Evolutionary conservation across 2,113 vertebrate species (phyloP), one percentile per base, ranked within the genome.

Genomic region (Leptodactylus fuscus): DNA sequence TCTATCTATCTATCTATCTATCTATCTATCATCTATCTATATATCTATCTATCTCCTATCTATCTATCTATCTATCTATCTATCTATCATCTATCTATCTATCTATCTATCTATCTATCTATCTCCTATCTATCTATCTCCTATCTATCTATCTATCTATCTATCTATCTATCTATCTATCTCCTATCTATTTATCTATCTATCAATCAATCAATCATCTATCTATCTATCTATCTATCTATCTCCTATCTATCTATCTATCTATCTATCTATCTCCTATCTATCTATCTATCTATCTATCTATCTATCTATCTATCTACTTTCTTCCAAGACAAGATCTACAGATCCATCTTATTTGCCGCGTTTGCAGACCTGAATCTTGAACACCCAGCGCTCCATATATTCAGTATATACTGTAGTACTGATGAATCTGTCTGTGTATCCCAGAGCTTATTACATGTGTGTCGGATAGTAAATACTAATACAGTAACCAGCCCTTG

Each of bases 191-290:
- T n/a, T n/a, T 58, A 58, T 58, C 55, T 58, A 58, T 58, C n/a
- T 58, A 58, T 58, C 22, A 9, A 58, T 58, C 20, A 20, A 58
- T 58, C 53, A 20, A 58, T 58, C 53, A n/a, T 24, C n/a, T 58
- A 24, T 58, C n/a, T 58, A n/a, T 58, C 55, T 58, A 24, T 58
- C 55, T 58, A 58, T 58, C 55, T 58, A 58, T 58, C 51, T 55
- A 5, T n/a, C 5, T 1, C 1, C 51, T 55, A 22, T 55, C 51
- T 22, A 22, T 55, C 18, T 22, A 55, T 55, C 18, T 55, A 55
- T 55, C 51, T 55, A 55, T 55, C 51, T 22, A 0, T 55, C 46
- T 13, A 11, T 49, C 46, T 13, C 46, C 5, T 13, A 49, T 49
- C 6, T 49, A 1, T 5, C 22, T n/a, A n/a, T n/a, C 41, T 44